Base-by-base conservation (phyloP, 53 echinoderm and acorn worm genomes). In the Arbacia lixula region DNA sequence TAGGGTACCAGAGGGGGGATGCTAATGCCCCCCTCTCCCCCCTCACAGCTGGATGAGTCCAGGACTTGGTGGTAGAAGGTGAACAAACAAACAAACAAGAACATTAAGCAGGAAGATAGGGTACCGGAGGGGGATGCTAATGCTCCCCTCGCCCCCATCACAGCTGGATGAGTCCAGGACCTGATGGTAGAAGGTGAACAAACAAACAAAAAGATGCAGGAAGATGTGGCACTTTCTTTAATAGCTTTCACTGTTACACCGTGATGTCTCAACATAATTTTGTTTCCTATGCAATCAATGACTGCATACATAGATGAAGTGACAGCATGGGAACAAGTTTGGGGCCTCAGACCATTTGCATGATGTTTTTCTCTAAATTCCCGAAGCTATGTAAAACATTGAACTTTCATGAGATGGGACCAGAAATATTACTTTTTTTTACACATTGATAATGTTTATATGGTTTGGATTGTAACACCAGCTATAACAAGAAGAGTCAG, bases 91-190 rank as follows among this genome's bases (percentile, higher is more conserved):
- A 50, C 19, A 17, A 0, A 34, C 17, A 62, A 32, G n/a, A n/a
- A n/a, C n/a, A n/a, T n/a, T 94, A 53, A 94, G 86, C 41, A 94
- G 84, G 39, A 98, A 84, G 36, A 98, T 94, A 21, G 94, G 92
- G 65, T 94, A 92, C 12, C 94, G 82, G n/a, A 78, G 86, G 39
- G 85, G 84, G 17, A 94, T 94, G 72, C 92, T 88, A 10, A 98
- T 90, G 39, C 61, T 60, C 53, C 90, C 6, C n/a, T n/a, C n/a
- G n/a, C n/a, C n/a, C n/a, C n/a, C n/a, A n/a, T 89, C 90, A 17
- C 52, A 53, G 52, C 77, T 49, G 25, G 92, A 92, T 8, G 98
- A 94, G 55, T 98, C 94, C 21, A 93, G 65, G 35, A 98, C 94
- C 65, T 98, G 98, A 12, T 63, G 89, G 51, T 98, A 98, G 37